Evolutionary conservation across 2,113 vertebrate species (phyloP).

Genomic region (Amia ocellicauda): DNA sequence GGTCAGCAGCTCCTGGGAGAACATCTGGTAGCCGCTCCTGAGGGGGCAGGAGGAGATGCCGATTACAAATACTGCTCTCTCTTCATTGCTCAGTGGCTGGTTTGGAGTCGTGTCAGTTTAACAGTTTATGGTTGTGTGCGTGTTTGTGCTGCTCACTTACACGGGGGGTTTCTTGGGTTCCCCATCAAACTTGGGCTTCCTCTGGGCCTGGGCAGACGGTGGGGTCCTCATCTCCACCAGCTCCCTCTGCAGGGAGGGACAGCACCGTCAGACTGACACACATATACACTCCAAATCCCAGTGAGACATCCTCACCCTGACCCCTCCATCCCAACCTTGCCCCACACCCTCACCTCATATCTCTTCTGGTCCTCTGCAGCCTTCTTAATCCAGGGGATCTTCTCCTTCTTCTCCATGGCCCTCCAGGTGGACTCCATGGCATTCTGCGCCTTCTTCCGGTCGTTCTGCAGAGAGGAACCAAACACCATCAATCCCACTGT

Average conservation of each 20-base stretch:
- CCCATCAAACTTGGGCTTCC: slow-evolving; percentile 72
- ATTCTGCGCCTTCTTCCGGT: slow-evolving; percentile 64
- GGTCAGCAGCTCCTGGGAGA: slow-evolving; percentile 76
- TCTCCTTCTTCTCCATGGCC: slow-evolving; percentile 76
- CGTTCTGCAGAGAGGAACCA: slow-evolving; percentile 47
- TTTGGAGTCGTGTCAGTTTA: too few species aligned
- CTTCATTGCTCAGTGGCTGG: too few species aligned
- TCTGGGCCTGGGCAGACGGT: slow-evolving; percentile 36
- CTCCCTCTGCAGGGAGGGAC: slow-evolving; percentile 56
- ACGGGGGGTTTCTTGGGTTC: slow-evolving; percentile 75
- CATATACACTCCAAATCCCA: neutral
- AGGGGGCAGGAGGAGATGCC: neutral
- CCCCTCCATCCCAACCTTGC: slow-evolving; percentile 41
- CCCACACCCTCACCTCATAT: slow-evolving; percentile 71
- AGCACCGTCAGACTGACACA: neutral
- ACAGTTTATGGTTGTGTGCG: neutral
- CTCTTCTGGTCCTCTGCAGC: slow-evolving; percentile 76
- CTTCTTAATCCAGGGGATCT: slow-evolving; percentile 76
- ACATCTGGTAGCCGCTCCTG: slow-evolving; percentile 79
- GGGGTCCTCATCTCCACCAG: slow-evolving; percentile 61
- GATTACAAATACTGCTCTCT: too few species aligned
- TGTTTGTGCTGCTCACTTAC: slow-evolving; percentile 32
- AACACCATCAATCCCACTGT: neutral
- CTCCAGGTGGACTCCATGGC: slow-evolving; percentile 70
- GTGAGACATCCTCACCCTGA: neutral